Evolutionary conservation across 30 jellyfish, hydroid and myxozoan genomes (phyloP).

Genomic region (Hydractinia echinata): DNA sequence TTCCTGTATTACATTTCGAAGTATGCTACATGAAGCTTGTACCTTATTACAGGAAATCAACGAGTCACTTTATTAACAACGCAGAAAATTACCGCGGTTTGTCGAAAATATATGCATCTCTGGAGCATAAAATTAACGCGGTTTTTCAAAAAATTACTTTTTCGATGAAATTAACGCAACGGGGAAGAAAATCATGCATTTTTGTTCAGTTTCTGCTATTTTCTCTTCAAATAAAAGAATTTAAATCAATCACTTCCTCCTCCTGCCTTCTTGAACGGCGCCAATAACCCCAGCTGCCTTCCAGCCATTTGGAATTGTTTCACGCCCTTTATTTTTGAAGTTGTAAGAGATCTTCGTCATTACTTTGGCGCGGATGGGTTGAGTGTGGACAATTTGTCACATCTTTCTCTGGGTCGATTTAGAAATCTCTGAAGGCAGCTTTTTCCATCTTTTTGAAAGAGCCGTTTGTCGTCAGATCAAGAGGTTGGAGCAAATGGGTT

Average conservation of each 20-base stretch:
- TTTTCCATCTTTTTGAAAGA: constrained; percentile 11
- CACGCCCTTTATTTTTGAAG: background rate
- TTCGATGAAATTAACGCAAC: no score
- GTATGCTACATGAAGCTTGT: no score
- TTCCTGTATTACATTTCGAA: no score
- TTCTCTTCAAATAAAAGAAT: no score
- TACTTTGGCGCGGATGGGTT: constrained; percentile 2
- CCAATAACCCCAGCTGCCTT: background rate
- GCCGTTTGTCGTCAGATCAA: background rate
- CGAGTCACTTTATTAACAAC: no score
- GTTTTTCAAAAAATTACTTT: no score
- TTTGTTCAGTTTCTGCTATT: no score
- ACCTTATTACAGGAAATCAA: no score
- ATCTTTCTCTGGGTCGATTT: background rate
- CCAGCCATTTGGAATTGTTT: background rate
- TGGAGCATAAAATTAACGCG: no score
- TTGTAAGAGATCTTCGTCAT: background rate
- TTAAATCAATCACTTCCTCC: background rate
- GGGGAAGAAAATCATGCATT: no score
- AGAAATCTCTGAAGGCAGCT: background rate
- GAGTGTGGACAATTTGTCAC: background rate
- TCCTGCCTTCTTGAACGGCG: background rate
- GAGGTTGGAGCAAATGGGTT: constrained; percentile 17
- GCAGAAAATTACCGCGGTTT: no score
- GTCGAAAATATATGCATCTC: no score